A percentile compares a stretch with the other conserved stretches of the same genome.
phyloP scores from a whole-genome alignment of 1,140 invertebrate genomes.

The Drosophila bocki region DNA sequence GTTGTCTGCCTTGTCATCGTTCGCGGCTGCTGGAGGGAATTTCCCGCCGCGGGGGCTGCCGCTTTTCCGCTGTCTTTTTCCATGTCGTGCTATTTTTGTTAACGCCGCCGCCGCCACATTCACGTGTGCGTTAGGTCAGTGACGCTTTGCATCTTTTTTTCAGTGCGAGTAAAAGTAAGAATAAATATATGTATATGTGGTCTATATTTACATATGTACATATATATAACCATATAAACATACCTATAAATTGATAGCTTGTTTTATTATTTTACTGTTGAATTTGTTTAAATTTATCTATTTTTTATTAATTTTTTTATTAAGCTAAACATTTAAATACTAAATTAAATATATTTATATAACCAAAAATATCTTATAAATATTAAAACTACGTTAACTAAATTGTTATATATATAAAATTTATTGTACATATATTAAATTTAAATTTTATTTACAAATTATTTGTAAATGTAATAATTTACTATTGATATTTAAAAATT shows the following conservation, averaged over 20 bases:
- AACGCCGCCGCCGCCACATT: constrained; percentile 48
- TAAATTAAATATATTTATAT: background rate
- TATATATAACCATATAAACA: background rate
- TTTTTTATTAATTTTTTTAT: too few species aligned
- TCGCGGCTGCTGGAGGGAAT: constrained; percentile 62
- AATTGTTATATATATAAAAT: too few species aligned
- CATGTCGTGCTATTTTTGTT: constrained; percentile 45
- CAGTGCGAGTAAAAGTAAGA: background rate
- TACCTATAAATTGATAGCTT: background rate
- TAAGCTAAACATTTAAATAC: too few species aligned
- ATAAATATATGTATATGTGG: background rate
- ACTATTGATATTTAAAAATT: too few species aligned
- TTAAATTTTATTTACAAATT: too few species aligned
- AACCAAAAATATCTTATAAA: background rate
- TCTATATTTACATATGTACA: background rate
- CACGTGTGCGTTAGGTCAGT: constrained; percentile 79
- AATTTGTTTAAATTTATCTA: too few species aligned
- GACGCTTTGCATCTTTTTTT: constrained; percentile 48
- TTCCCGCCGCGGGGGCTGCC: constrained; percentile 70
- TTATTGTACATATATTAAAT: too few species aligned
- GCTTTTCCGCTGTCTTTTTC: constrained; percentile 47
- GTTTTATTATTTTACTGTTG: too few species aligned
- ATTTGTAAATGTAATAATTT: too few species aligned
- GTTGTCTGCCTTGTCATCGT: constrained; percentile 19
- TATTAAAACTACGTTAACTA: too few species aligned